Evolutionary conservation across 2,888 invertebrate genomes (phyloP), one percentile per base, ranked within the genome.

Genomic region (Drosophila pseudotalamancana): DNA sequence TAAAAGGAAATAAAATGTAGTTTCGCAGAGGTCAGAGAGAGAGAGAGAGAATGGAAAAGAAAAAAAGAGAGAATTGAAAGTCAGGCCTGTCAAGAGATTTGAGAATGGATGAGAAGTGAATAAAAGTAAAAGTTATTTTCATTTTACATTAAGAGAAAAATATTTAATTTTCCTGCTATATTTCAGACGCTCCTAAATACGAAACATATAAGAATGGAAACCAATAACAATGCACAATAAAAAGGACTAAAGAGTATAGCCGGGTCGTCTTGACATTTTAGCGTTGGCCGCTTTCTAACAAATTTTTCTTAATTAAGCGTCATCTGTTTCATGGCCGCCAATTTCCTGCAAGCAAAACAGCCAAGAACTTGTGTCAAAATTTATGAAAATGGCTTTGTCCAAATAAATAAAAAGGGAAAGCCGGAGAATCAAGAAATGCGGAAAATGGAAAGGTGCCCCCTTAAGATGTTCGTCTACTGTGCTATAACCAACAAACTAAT

Each of bases 311-410:
- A 87, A 81, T 87, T 84, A 81, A 68, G 68, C 75, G 56, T 61
- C 66, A 60, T 62, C 72, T 79, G 69, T 72, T 77, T 77, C 72
- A 79, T 77, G 77, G 57, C 18, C 65, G 57, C 73, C 80, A 77
- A 79, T 77, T 79, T 77, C 69, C 77, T 66, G 25, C 51, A 25
- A 67, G 61, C 65, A 78, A 61, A 75, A 56, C 39, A 63, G 57
- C 48, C 37, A 29, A 61, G 62, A 73, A 64, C 65, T 73, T 54
- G 55, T 55, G 59, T 55, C 45, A 48, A 77, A 78, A 86, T 87
- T 83, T 83, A 83, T 87, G 88, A 87, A 83, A 85, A 87, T 80
- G 65, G 79, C 86, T 82, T 82, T 64, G 63, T 45, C 55, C 67
- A 82, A 87, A 85, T 72, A 82, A 85, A 82, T 72, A 77, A 74